Conservation (phyloP, 1,140 invertebrate species). For the Rhopalosiphum padi region DNA sequence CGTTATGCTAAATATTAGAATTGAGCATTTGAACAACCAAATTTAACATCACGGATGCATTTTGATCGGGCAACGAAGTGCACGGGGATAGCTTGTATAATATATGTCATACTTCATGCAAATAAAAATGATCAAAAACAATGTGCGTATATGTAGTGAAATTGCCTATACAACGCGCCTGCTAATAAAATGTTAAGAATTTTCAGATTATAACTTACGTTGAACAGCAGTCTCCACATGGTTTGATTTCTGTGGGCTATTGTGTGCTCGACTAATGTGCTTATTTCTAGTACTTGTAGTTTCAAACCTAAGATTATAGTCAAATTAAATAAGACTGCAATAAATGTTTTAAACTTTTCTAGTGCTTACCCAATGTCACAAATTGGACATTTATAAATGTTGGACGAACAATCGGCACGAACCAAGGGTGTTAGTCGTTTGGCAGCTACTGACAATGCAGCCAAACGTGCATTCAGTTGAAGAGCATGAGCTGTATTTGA, state of each 20-base stretch:
- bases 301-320: constrained; percentile 15
- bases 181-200: background rate
- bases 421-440: constrained; percentile 37
- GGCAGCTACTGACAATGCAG: constrained; percentile 43
- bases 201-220: background rate
- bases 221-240: constrained; percentile 4
- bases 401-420: constrained; percentile 11
- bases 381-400: constrained; percentile 51
- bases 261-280: constrained; percentile 51
- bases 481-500: constrained; percentile 41
- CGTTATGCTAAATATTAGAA: no score
- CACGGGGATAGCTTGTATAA: no score
- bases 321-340: background rate
- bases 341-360: background rate
- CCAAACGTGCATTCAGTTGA: constrained; percentile 41
- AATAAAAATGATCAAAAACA: background rate
- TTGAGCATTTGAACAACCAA: no score
- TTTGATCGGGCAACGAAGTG: no score
- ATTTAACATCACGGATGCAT: no score
- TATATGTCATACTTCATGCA: no score
- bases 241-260: constrained; percentile 39
- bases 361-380: constrained; percentile 42
- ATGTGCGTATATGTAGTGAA: constrained; percentile 32
- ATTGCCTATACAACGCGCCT: constrained; percentile 47
- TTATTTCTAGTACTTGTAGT: constrained; percentile 54